Percentiles rank a stretch among this genome's conserved stretches.
Evolutionary conservation across 2,888 invertebrate species (phyloP).

Genomic region (Volucella inanis): DNA sequence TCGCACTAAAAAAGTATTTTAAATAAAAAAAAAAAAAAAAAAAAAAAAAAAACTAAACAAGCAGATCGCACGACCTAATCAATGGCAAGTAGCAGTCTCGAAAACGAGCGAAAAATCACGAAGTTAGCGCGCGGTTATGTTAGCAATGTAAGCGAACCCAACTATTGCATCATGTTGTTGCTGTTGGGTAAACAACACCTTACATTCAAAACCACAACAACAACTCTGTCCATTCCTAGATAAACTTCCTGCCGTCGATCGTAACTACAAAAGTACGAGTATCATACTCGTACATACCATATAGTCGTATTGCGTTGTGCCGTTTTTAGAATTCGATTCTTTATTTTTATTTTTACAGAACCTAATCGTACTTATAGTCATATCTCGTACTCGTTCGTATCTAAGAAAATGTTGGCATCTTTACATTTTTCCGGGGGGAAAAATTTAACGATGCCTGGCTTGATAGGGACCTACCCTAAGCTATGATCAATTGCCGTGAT

Average conservation of each 20-base stretch:
- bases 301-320: constrained; percentile 34
- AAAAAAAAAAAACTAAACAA: neutral
- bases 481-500: neutral
- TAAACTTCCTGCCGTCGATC: constrained; percentile 13
- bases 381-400: neutral
- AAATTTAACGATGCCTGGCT: neutral
- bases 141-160: constrained; percentile 36
- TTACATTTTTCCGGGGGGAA: neutral
- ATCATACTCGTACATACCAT: neutral
- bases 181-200: constrained; percentile 25
- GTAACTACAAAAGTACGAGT: neutral
- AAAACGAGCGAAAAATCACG: neutral
- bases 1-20: constrained; percentile 1
- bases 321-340: neutral
- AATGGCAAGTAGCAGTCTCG: constrained; percentile 18
- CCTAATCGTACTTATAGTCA: neutral
- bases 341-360: neutral
- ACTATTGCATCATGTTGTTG: constrained; percentile 47
- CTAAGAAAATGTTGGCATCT: constrained; percentile 16
- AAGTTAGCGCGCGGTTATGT: neutral
- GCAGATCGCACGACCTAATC: constrained; percentile 8
- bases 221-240: constrained; percentile 10
- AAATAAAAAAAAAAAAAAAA: neutral
- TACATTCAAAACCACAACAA: neutral
- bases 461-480: constrained; percentile 29